These are phyloP conservation scores for Zoroaster sp. DNA, from an alignment of 53 echinoderm and acorn worm genomes.

Conservation along the genomic window DNA sequence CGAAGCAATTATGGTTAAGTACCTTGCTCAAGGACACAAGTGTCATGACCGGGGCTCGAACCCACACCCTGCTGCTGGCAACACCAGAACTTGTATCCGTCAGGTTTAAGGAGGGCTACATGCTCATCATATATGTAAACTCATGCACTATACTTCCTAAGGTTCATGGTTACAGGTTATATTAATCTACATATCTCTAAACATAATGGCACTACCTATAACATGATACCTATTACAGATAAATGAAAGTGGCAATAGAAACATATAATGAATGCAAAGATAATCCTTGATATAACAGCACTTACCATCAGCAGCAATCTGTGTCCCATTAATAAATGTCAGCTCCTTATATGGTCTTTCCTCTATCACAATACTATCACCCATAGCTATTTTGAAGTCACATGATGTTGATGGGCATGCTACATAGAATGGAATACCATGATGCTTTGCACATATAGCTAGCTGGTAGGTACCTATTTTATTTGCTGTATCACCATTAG, in stretches of 20 bases:
- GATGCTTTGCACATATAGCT: conserved; percentile 83
- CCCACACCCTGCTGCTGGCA: too few relatives aligned
- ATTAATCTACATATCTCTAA: too few relatives aligned
- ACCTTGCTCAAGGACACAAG: too few relatives aligned
- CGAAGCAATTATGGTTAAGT: too few relatives aligned
- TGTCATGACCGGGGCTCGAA: too few relatives aligned
- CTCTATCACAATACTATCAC: conserved; percentile 87
- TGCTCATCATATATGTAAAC: too few relatives aligned
- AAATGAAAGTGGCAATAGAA: neutral
- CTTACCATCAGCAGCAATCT: conserved; percentile 83
- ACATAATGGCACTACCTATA: too few relatives aligned
- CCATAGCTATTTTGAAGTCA: conserved; percentile 67
- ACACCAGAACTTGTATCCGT: too few relatives aligned
- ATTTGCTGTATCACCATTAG: conserved; percentile 97
- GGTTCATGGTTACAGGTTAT: too few relatives aligned
- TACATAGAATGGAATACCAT: conserved; percentile 90
- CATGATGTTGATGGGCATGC: conserved; percentile 82
- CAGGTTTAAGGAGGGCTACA: too few relatives aligned
- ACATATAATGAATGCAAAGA: neutral
- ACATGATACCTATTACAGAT: neutral
- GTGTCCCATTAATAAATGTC: conserved; percentile 68
- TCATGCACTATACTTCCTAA: too few relatives aligned
- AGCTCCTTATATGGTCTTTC: conserved; percentile 79
- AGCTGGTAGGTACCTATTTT: conserved; percentile 98
- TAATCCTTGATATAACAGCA: neutral